These are phyloP conservation scores for Celastrina argiolus DNA, from an alignment of 2,888 invertebrate genomes.

Conservation along the genomic window DNA sequence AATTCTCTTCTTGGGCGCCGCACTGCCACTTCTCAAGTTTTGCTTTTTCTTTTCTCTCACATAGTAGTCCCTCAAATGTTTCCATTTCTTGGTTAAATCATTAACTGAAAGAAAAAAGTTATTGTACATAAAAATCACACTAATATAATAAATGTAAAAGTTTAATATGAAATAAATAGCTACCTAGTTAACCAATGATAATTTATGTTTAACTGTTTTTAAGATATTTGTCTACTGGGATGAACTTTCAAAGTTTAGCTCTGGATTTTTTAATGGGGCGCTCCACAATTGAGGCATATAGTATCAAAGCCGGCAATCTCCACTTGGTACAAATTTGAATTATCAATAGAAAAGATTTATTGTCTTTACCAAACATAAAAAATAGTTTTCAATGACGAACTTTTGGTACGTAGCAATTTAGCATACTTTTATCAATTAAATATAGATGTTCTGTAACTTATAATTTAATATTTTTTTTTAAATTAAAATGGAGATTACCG, in stretches of 20 bases:
- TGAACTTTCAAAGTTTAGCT: conserved; percentile 16
- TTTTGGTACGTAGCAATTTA: conserved; percentile 3
- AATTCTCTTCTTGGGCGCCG: conserved; percentile 6
- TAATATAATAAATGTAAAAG: conserved; percentile 1
- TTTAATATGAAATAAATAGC: neutral
- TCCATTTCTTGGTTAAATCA: conserved; percentile 20
- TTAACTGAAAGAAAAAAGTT: conserved; percentile 2
- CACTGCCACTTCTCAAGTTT: conserved; percentile 18
- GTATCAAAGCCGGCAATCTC: conserved; percentile 18
- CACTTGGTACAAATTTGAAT: conserved; percentile 18
- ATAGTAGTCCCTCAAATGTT: conserved; percentile 25
- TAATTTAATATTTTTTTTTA: conserved; percentile 2
- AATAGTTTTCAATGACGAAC: conserved; percentile 13
- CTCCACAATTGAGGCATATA: conserved; percentile 13
- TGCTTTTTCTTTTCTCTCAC: conserved; percentile 18
- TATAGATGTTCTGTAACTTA: conserved; percentile 7
- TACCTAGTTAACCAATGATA: neutral
- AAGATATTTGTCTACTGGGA: conserved; percentile 22
- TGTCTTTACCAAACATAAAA: conserved; percentile 12
- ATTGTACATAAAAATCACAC: neutral
- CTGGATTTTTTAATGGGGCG: conserved; percentile 17
- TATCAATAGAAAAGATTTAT: conserved; percentile 16
- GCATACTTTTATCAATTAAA: conserved; percentile 17
- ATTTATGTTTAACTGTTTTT: conserved; percentile 17
- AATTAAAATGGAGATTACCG: conserved; percentile 19